Evolutionary conservation across 1,140 invertebrate species (phyloP).

Genomic region (Diorhabda elongata): DNA sequence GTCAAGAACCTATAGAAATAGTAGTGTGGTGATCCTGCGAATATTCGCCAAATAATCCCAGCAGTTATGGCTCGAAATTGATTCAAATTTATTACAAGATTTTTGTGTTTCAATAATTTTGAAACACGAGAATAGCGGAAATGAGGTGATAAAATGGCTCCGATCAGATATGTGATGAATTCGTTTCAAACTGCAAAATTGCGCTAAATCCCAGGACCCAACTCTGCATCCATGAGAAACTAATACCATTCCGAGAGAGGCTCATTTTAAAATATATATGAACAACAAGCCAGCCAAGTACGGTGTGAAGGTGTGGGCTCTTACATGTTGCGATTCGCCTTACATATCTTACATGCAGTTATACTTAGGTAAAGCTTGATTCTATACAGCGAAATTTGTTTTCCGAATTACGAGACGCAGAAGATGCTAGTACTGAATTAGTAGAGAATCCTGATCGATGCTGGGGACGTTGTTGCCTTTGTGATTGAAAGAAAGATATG

Average conservation of each 20-base stretch:
- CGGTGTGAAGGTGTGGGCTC: background rate
- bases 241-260: too few species aligned
- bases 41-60: background rate
- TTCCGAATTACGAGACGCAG: too few species aligned
- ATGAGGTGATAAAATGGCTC: conserved; percentile 8
- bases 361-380: background rate
- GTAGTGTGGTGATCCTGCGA: background rate
- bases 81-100: too few species aligned
- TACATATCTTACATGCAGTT: background rate
- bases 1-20: background rate
- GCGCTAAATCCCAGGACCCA: background rate
- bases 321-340: background rate
- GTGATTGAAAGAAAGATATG: too few species aligned
- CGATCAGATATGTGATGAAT: background rate
- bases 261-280: conserved; percentile 1
- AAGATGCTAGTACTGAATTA: too few species aligned
- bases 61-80: background rate
- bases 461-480: too few species aligned
- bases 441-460: too few species aligned
- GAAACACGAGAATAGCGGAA: background rate
- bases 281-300: background rate
- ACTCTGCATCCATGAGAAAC: background rate
- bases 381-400: too few species aligned
- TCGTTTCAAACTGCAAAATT: too few species aligned
- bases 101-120: too few species aligned